Base-by-base conservation (phyloP, 2,888 invertebrate genomes). In the Leucophenga montana region DNA sequence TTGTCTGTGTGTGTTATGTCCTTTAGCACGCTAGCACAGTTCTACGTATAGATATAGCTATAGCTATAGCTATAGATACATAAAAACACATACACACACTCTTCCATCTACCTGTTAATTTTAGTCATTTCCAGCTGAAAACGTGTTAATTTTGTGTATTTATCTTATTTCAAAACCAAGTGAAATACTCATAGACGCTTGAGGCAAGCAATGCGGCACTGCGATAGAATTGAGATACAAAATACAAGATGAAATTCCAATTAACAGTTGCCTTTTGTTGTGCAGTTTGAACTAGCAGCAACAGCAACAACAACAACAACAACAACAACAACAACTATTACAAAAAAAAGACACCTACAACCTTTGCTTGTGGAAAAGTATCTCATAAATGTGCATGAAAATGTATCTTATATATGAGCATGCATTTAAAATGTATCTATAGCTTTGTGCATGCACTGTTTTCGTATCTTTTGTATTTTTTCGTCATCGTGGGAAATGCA, bases 81-180 rank as follows among this genome's bases (percentile, higher is more conserved):
- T 3, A 27, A 13, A 33, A 16, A 59, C 22, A 22, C 48, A 53
- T 48, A 13, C 53, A 9, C 44, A 39, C 14, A 66, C 50, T 46
- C 48, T 50, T n/a, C 31, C 67, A 11, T 39, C 77, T 81, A 82
- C 81, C 81, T 79, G 81, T 77, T 76, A 39, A 39, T 39, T 39
- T 39, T 4, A 27, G 27, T 27, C 76, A 71, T 82, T 82, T 82
- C 75, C 79, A 82, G 81, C 80, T 80, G 80, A 81, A 77, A 81
- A 80, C 79, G 80, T 80, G 80, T 80, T 80, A 80, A 80, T 80
- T 80, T 82, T 73, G 77, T 82, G 73, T 82, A 80, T 80, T 80
- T 82, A 80, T 80, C 81, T 72, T 76, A 68, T 72, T 73, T 68
- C 57, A 31, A 77, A 73, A 79, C 73, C 74, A 66, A 75, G 70